A percentile compares a stretch with the other conserved stretches of the same genome.
These are phyloP conservation scores for Potamilus streckersoni DNA, from an alignment of 1,140 invertebrate genomes.

Conservation along the genomic window DNA sequence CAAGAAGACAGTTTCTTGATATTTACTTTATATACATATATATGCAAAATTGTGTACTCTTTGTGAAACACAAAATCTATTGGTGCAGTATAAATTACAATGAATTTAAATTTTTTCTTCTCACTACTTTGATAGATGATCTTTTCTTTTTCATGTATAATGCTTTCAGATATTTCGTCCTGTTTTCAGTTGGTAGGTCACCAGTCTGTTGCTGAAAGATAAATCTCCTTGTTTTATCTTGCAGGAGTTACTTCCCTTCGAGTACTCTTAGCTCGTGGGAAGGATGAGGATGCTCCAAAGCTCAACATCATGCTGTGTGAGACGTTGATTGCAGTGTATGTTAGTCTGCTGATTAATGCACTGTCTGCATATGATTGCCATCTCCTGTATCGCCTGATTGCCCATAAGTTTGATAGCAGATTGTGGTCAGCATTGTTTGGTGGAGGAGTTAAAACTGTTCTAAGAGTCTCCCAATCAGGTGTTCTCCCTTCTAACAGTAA, in stretches of 20 bases:
- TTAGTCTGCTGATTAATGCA: constrained; percentile 92
- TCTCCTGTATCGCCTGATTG: constrained; percentile 87
- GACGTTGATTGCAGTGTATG: constrained; percentile 91
- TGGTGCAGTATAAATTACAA: too few relatives aligned
- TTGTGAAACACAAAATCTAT: too few relatives aligned
- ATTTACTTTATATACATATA: too few relatives aligned
- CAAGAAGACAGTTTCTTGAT: too few relatives aligned
- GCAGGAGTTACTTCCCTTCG: constrained; percentile 88
- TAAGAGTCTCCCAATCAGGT: constrained; percentile 64
- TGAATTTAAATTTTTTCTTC: too few relatives aligned
- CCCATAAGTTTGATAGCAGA: constrained; percentile 82
- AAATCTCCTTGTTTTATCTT: neutral
- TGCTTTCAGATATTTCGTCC: too few relatives aligned
- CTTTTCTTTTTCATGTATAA: too few relatives aligned
- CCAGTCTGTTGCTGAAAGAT: too few relatives aligned
- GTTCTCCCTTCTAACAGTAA: neutral
- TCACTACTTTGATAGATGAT: too few relatives aligned
- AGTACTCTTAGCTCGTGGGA: constrained; percentile 88
- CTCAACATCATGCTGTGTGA: constrained; percentile 93
- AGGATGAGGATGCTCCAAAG: constrained; percentile 96
- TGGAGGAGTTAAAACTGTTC: constrained; percentile 88
- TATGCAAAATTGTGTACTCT: too few relatives aligned
- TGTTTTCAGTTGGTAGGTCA: too few relatives aligned
- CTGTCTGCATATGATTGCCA: constrained; percentile 94
- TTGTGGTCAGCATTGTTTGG: constrained; percentile 93